Evolutionary conservation across 2,888 invertebrate species (phyloP).

Genomic region (Chloroclysta siterata): DNA sequence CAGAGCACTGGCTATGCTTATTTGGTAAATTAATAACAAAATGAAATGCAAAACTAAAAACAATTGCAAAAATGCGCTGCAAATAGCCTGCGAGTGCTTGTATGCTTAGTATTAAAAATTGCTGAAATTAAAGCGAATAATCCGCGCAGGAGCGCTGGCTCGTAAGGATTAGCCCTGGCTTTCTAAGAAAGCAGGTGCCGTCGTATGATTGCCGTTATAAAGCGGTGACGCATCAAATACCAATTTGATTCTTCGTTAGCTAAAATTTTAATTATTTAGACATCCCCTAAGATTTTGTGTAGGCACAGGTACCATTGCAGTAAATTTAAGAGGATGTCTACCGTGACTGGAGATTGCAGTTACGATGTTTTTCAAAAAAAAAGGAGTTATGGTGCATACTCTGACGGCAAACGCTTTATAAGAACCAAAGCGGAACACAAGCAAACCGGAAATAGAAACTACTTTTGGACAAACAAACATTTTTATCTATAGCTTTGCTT

Average conservation of each 20-base stretch:
- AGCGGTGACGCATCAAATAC: neutral
- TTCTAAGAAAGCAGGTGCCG: neutral
- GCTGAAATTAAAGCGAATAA: slow-evolving; percentile 12
- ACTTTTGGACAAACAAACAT: neutral
- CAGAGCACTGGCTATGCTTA: too few species aligned
- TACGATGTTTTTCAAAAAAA: too few species aligned
- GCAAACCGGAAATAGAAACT: slow-evolving; percentile 1
- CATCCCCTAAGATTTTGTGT: neutral
- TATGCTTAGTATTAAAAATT: slow-evolving; percentile 15
- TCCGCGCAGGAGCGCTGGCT: neutral
- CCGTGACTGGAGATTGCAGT: neutral
- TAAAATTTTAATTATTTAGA: neutral
- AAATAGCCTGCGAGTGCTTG: slow-evolving; percentile 2
- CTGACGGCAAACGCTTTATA: neutral
- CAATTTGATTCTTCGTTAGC: too few species aligned
- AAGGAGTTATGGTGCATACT: too few species aligned
- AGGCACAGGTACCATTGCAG: neutral
- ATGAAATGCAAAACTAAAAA: neutral
- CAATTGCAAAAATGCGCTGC: neutral
- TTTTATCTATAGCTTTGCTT: neutral
- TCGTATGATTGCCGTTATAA: neutral
- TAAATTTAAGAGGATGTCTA: neutral
- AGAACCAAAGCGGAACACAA: slow-evolving; percentile 1
- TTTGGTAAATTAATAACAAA: too few species aligned
- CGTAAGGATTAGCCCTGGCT: neutral